Percentiles rank a stretch among this genome's conserved stretches.
Conservation (phyloP, 2,888 invertebrate species). For the Amblyteles armatorius region DNA sequence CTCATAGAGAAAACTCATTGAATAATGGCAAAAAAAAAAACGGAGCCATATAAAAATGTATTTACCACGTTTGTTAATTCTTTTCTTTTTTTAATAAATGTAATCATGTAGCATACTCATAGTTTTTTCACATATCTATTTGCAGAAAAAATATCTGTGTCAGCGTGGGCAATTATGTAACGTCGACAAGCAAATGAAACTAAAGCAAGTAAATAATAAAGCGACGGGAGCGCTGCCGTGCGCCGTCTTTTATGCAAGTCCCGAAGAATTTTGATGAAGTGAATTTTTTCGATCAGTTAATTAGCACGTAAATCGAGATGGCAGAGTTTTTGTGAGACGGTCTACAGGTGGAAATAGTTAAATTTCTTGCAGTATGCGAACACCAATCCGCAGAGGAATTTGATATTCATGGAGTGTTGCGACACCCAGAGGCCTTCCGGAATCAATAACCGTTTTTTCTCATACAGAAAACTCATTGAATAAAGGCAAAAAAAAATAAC, state of each 20-base stretch:
- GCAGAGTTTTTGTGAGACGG: background rate
- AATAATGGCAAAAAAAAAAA: background rate
- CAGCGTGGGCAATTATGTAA: background rate
- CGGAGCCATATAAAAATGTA: background rate
- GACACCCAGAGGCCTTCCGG: background rate
- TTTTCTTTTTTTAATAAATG: background rate
- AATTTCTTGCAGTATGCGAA: background rate
- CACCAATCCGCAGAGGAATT: background rate
- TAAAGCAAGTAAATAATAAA: background rate
- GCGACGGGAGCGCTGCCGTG: too few relatives aligned
- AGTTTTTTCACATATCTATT: background rate
- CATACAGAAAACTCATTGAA: background rate
- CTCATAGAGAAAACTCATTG: background rate
- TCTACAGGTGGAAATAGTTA: background rate
- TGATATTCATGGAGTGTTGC: background rate
- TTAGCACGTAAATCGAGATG: background rate
- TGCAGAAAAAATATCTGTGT: background rate
- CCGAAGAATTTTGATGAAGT: background rate
- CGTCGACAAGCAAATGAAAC: background rate
- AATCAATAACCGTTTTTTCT: background rate
- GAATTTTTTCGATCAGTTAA: background rate
- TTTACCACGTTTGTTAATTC: background rate
- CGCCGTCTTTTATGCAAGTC: background rate
- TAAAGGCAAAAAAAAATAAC: background rate
- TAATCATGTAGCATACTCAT: background rate